Evolutionary conservation across 2,888 invertebrate genomes (phyloP).

Genomic region (Drosophila greeni): DNA sequence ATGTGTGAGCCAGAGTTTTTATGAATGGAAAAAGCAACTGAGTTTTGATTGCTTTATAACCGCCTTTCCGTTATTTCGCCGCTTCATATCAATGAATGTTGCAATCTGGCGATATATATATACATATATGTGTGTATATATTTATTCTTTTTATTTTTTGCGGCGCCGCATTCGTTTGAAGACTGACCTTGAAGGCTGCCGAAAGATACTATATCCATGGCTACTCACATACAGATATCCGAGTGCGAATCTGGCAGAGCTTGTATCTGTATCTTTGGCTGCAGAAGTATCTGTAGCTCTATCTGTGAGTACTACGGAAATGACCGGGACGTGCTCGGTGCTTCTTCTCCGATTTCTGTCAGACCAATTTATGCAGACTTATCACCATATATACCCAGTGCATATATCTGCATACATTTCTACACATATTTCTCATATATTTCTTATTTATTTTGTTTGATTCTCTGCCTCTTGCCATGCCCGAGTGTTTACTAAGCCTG

Average conservation of each 20-base stretch:
- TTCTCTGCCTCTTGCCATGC: conserved; percentile 26
- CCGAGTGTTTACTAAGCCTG: conserved; percentile 61
- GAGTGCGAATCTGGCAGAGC: conserved; percentile 32
- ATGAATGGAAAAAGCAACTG: conserved; percentile 66
- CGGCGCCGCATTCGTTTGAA: conserved; percentile 56
- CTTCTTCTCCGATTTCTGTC: conserved; percentile 36
- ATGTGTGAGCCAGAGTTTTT: conserved; percentile 45
- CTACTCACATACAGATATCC: conserved; percentile 4
- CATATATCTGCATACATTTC: conserved; percentile 30
- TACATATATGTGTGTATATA: not conserved
- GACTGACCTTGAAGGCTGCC: conserved; percentile 58
- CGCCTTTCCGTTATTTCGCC: conserved; percentile 33
- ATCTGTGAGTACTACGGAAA: conserved; percentile 61
- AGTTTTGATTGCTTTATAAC: conserved; percentile 66
- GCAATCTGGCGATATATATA: conserved; percentile 2
- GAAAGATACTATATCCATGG: conserved; percentile 19
- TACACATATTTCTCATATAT: conserved; percentile 43
- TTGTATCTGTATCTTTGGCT: conserved; percentile 29
- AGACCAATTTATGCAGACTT: conserved; percentile 39
- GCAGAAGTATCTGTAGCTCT: conserved; percentile 56
- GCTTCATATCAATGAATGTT: conserved; percentile 60
- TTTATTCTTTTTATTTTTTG: conserved; percentile 1
- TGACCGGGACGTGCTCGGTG: conserved; percentile 65
- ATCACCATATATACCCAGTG: conserved; percentile 19
- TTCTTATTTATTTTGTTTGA: conserved; percentile 60